phyloP scores from a whole-genome alignment of 2,888 invertebrate genomes.

The Tyria jacobaeae region DNA sequence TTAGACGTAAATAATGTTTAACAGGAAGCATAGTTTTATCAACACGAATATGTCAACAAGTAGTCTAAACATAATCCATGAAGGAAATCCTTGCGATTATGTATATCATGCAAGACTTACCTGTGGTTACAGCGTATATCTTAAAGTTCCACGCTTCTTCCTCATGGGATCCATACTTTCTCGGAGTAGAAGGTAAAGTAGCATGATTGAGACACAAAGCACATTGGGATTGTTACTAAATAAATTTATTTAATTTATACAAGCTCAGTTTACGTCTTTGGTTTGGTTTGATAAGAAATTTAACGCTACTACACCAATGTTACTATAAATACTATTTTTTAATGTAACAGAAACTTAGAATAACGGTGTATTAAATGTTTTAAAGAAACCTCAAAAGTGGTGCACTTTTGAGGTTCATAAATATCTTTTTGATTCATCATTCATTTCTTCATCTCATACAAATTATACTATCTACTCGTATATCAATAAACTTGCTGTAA shows the following conservation, averaged over 20 bases:
- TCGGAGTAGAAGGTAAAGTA: constrained; percentile 9
- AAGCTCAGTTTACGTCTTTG: not conserved
- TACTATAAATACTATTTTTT: too few species aligned
- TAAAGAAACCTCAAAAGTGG: too few species aligned
- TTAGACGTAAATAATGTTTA: too few species aligned
- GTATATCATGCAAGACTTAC: constrained; percentile 9
- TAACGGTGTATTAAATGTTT: too few species aligned
- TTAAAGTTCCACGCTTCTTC: constrained; percentile 17
- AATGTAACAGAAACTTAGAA: too few species aligned
- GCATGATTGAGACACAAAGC: constrained; percentile 4
- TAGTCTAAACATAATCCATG: not conserved
- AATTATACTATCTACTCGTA: too few species aligned
- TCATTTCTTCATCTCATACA: too few species aligned
- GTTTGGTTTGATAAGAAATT: too few species aligned
- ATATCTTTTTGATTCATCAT: too few species aligned
- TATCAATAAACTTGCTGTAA: too few species aligned
- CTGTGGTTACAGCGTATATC: constrained; percentile 14
- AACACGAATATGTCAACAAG: not conserved
- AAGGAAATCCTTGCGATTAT: not conserved
- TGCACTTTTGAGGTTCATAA: too few species aligned
- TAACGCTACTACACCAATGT: too few species aligned
- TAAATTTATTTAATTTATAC: not conserved
- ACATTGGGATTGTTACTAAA: constrained; percentile 1
- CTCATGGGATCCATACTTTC: constrained; percentile 29
- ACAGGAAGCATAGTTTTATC: not conserved